Conservation (phyloP, 2,113 vertebrate genomes). For the Odocoileus hemionus region DNA sequence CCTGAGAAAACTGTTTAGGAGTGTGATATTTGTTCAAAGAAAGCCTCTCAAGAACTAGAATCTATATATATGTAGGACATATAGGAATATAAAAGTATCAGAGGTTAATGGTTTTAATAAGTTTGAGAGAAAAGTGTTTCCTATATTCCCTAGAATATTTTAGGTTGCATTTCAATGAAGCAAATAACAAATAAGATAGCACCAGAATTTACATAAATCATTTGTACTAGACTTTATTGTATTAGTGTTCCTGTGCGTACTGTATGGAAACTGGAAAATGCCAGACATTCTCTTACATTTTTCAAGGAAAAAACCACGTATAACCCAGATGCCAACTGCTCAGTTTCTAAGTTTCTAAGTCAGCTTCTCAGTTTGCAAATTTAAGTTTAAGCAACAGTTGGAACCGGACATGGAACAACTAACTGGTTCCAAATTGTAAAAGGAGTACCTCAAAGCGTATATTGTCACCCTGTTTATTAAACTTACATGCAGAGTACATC, state of each 20-base stretch:
- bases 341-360: neutral
- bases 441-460: rapidly evolving
- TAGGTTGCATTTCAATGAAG: neutral
- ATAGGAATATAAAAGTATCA: neutral
- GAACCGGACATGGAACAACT: neutral
- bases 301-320: neutral
- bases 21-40: neutral
- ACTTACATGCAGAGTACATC: neutral
- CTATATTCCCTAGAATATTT: neutral
- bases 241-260: neutral
- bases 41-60: neutral
- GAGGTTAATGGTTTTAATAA: neutral
- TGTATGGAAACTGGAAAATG: neutral
- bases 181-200: neutral
- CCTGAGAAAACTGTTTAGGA: neutral
- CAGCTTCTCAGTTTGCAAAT: neutral
- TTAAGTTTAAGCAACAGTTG: neutral
- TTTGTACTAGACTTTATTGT: neutral
- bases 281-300: neutral
- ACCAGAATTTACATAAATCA: neutral
- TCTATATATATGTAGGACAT: neutral
- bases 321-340: neutral
- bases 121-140: neutral
- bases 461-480: neutral
- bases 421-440: neutral